phyloP scores from a whole-genome alignment of 2,797 vertebrate species.

The Neoniphon sammara region DNA sequence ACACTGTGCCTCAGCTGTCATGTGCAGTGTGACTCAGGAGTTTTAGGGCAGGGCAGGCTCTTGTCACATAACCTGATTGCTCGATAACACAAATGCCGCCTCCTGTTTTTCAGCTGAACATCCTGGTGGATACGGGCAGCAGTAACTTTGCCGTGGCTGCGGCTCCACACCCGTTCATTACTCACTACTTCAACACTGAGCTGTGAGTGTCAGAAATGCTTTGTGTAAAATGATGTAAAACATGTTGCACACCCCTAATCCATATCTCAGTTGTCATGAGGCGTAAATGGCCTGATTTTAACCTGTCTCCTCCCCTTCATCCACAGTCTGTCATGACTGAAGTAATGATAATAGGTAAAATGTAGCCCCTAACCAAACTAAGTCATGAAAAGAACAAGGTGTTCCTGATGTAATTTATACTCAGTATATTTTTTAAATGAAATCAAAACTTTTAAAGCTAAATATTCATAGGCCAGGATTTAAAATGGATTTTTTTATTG shows the following conservation, averaged over 20 bases:
- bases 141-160: constrained; percentile 98
- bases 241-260: not conserved
- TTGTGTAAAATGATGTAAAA: not conserved
- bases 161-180: constrained; percentile 85
- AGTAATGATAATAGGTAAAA: not conserved
- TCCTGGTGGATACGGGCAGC: constrained; percentile 98
- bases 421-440: not conserved
- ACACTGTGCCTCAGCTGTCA: not conserved
- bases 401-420: too few relatives aligned
- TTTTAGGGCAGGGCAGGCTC: not conserved
- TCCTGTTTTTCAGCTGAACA: constrained; percentile 89
- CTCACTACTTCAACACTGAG: constrained; percentile 85
- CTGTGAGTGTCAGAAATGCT: constrained; percentile 82
- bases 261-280: not conserved
- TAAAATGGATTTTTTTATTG: too few relatives aligned
- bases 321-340: not conserved
- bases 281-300: not conserved
- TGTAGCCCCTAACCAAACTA: too few relatives aligned
- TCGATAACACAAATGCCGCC: constrained; percentile 36
- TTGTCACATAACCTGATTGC: not conserved
- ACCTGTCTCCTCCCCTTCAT: not conserved
- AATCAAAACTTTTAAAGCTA: not conserved
- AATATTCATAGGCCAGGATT: not conserved
- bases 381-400: not conserved
- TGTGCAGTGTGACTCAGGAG: constrained; percentile 6